Percentiles rank a stretch among this genome's conserved stretches.
These are phyloP conservation scores for Cebus imitator DNA, from an alignment of 2,113 vertebrate genomes.

Conservation along the genomic window DNA sequence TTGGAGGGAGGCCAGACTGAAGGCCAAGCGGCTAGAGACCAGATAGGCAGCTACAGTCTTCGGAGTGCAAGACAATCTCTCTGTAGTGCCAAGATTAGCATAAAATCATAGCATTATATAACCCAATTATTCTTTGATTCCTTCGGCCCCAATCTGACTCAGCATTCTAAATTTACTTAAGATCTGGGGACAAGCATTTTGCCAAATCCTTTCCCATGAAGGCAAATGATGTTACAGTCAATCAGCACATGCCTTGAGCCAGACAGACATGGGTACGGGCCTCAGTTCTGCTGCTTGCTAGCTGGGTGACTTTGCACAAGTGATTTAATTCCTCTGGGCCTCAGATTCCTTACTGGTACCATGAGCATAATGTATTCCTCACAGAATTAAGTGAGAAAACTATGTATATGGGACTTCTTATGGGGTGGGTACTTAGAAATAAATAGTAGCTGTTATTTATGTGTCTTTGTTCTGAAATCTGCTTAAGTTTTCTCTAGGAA, in stretches of 20 bases:
- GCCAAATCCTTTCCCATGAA: slow-evolving; percentile 19
- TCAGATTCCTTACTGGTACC: not conserved
- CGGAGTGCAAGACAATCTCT: not conserved
- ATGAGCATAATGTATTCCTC: not conserved
- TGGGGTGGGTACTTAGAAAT: not conserved
- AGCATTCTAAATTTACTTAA: slow-evolving; percentile 56
- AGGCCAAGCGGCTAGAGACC: slow-evolving; percentile 16
- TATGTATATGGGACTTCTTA: not conserved
- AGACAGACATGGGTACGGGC: not conserved
- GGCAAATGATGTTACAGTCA: not conserved
- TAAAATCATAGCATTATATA: slow-evolving; percentile 52
- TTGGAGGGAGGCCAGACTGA: slow-evolving; percentile 40
- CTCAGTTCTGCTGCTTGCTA: not conserved
- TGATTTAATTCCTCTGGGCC: not conserved
- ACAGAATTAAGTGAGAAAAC: not conserved
- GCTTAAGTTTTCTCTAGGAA: not conserved
- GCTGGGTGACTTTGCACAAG: not conserved
- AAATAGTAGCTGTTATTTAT: not conserved
- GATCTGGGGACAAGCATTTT: slow-evolving; percentile 27
- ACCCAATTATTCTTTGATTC: slow-evolving; percentile 52
- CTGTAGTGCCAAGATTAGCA: slow-evolving; percentile 43
- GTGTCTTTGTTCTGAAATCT: not conserved
- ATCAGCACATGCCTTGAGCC: not conserved
- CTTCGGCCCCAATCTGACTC: slow-evolving; percentile 30
- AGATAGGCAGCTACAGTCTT: not conserved